phyloP scores from a whole-genome alignment of 2,113 vertebrate species.

The Notiomystis cincta region DNA sequence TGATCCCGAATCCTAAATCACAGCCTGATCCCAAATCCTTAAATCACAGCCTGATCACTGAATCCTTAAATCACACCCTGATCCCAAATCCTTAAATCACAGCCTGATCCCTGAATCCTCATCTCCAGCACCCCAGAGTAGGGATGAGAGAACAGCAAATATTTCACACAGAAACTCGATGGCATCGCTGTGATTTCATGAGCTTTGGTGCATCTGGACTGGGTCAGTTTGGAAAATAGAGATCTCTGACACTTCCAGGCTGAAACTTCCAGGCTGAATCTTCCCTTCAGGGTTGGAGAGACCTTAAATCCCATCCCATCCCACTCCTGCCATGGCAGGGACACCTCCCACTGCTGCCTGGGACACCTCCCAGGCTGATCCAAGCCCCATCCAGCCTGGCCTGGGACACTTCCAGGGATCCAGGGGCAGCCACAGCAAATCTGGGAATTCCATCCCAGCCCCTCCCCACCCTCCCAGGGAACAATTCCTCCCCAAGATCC shows the following conservation, averaged over 20 bases:
- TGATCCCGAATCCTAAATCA: too few relatives aligned
- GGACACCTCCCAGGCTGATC: too few relatives aligned
- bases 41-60: background rate
- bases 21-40: too few relatives aligned
- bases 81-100: background rate
- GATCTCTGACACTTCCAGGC: background rate
- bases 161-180: background rate
- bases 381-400: background rate
- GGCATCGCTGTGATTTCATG: background rate
- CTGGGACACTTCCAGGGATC: background rate
- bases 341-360: background rate
- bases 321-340: background rate
- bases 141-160: background rate
- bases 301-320: background rate
- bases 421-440: background rate
- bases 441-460: background rate
- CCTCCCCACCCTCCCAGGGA: background rate
- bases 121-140: background rate
- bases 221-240: background rate
- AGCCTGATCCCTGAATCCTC: background rate
- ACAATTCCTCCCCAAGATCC: background rate
- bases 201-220: background rate
- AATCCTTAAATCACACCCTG: background rate
- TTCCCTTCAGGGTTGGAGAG: background rate
- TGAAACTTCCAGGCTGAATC: background rate